Conservation (phyloP, 2,113 vertebrate genomes). For the Cairina moschata region DNA sequence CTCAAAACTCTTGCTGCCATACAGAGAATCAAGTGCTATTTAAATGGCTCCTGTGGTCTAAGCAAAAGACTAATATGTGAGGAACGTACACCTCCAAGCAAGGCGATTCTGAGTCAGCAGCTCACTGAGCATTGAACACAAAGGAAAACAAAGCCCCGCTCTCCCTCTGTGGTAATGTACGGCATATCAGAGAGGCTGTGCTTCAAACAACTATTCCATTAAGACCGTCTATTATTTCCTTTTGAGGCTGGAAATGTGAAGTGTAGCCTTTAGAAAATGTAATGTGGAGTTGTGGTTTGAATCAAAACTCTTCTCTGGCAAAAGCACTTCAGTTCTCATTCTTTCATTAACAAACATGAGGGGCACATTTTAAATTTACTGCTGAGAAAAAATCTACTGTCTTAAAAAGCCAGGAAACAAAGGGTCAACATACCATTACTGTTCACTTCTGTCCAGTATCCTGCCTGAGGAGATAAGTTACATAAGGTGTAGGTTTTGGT, state of each 20-base stretch:
- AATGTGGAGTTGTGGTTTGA: background rate
- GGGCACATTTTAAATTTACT: background rate
- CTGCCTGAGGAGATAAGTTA: background rate
- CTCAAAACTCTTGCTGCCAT: background rate
- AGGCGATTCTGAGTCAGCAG: conserved; percentile 28
- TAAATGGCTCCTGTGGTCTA: background rate
- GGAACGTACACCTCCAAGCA: background rate
- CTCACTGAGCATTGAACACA: background rate
- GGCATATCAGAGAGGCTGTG: background rate
- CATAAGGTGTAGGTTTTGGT: background rate
- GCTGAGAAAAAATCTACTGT: background rate
- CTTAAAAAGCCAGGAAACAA: background rate
- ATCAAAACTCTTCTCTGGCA: background rate
- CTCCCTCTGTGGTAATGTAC: background rate
- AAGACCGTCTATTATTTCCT: background rate
- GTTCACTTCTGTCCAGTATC: background rate
- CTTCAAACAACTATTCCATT: background rate
- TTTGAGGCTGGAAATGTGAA: background rate
- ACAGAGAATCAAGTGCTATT: conserved; percentile 5
- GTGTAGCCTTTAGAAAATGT: background rate
- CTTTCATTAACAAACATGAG: background rate
- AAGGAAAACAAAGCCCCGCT: background rate
- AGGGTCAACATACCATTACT: no score
- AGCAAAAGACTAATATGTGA: background rate
- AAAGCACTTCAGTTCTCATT: background rate